phyloP scores from a whole-genome alignment of 2,113 vertebrate species.

The Cathartes aura region DNA sequence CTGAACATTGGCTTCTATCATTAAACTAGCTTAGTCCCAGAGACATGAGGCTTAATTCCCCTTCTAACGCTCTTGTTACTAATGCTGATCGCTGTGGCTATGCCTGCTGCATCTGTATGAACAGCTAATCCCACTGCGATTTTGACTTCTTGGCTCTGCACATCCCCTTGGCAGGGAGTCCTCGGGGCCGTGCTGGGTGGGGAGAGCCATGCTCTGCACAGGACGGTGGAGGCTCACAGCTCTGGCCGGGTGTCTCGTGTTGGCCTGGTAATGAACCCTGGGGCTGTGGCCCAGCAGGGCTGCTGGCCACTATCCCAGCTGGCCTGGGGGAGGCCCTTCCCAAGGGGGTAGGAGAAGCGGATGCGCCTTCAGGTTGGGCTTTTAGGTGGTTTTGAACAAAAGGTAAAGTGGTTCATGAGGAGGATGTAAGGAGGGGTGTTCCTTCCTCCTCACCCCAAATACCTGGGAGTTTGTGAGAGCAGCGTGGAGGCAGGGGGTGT shows the following conservation, averaged over 20 bases:
- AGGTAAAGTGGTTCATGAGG: neutral
- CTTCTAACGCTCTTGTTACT: neutral
- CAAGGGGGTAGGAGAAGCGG: neutral
- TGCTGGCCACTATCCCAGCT: neutral
- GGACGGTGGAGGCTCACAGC: neutral
- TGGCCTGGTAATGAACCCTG: neutral
- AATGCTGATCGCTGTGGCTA: neutral
- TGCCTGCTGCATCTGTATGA: neutral
- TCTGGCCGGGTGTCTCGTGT: neutral
- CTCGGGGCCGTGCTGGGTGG: neutral
- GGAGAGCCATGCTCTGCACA: rapidly evolving
- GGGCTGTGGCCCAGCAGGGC: neutral
- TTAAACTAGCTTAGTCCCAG: neutral
- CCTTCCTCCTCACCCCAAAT: neutral
- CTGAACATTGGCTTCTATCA: neutral
- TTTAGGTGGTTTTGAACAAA: neutral
- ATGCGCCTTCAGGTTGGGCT: neutral
- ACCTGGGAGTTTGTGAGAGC: neutral
- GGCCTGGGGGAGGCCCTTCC: neutral
- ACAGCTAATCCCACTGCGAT: neutral
- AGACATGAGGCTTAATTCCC: neutral
- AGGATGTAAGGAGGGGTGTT: neutral
- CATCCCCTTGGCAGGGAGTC: neutral
- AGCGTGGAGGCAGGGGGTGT: neutral
- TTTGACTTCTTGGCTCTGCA: neutral